Base-by-base conservation (phyloP, 2,113 vertebrate genomes). In the Amblyopsis rosae region DNA sequence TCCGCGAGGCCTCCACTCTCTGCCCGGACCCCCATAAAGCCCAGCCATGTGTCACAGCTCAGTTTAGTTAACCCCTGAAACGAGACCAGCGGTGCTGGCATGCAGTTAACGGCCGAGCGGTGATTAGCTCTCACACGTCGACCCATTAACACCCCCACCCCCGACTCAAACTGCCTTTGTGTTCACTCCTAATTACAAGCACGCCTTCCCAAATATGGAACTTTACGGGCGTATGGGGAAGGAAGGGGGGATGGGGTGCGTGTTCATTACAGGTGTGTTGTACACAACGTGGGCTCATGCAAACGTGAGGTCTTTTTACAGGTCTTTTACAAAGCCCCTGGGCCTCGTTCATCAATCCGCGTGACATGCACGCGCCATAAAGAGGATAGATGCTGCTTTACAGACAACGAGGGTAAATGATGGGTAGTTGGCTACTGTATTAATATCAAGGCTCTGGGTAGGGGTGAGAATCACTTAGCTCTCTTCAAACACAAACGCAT, bases 1-100 rank as follows among this genome's bases (percentile, higher is more conserved):
- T 95, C 92, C 91, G 88, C 91, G 93, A 93, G 93, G 93, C 94
- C 93, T 93, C 89, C 93, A 70, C 56, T 83, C 92, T 93, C 92
- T 92, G 93, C 92, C 90, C 89, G 93, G 93, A 95, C 94, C 93
- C 26, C 94, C 94, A 94, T 96, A 94, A 95, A 96, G 94, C 95
- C 94, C 94, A 95, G 93, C 94, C 94, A 95, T 95, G 94, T 94
- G 95, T 94, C 94, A 93, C 93, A 86, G 90, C 92, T 92, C 88
- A 93, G 93, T 89, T 88, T 83, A 82, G 86, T 86, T 91, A 88
- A 90, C 88, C 87, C 83, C 88, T 82, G 83, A 82, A 87, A 90
- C 63, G 78, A 88, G 81, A 77, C 82, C 76, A 53, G 64, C 60
- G 75, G 77, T 73, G 75, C 73, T 15, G 72, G 80, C 72, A 58